These are phyloP conservation scores for Cavia aperea DNA, from an alignment of 2,113 vertebrate species.

Conservation along the genomic window DNA sequence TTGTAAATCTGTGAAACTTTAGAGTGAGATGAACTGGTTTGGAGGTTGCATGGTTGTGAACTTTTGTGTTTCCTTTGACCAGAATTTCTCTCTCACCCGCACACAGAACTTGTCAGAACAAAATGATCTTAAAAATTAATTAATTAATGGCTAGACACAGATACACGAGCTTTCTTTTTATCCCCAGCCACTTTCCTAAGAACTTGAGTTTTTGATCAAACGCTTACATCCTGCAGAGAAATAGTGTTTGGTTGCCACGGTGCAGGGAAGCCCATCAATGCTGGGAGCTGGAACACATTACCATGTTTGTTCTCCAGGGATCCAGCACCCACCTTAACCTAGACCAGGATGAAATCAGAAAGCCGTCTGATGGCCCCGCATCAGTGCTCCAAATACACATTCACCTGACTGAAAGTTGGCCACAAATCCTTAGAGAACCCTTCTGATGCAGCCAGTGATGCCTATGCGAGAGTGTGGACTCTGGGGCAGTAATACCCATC, in stretches of 20 bases:
- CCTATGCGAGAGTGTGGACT: not conserved
- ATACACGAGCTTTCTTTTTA: not conserved
- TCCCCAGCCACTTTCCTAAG: not conserved
- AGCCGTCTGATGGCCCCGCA: not conserved
- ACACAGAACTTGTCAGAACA: not conserved
- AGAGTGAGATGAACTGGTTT: not conserved
- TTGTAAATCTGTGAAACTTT: not conserved
- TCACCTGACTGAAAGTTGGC: not conserved
- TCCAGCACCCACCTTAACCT: not conserved
- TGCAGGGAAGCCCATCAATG: not conserved
- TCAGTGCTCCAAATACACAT: not conserved
- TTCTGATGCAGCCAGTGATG: fast-evolving
- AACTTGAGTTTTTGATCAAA: not conserved
- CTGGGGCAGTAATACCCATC: not conserved
- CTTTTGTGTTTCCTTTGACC: not conserved
- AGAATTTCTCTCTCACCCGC: not conserved
- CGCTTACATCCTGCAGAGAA: not conserved
- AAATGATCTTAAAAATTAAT: not conserved
- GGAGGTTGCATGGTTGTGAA: not conserved
- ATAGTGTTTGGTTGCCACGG: not conserved
- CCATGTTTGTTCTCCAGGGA: not conserved
- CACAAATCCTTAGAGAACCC: not conserved
- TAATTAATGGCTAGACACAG: not conserved
- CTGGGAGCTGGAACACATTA: not conserved
- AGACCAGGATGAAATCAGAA: not conserved